phyloP scores from a whole-genome alignment of 2,888 invertebrate genomes.

The Microctonus hyperodae region DNA sequence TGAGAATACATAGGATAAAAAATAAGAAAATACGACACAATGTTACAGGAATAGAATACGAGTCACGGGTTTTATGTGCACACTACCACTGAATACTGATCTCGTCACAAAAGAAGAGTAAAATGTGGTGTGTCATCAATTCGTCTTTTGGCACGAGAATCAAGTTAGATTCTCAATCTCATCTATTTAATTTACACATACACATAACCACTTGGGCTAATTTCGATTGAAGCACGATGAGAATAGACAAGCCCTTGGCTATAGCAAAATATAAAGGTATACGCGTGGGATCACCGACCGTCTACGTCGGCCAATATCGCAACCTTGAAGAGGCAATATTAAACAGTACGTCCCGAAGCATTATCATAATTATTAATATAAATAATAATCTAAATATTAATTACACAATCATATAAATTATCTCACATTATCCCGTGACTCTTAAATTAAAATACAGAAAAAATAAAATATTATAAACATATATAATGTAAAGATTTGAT shows the following conservation, averaged over 20 bases:
- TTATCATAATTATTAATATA: background rate
- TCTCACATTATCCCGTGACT: background rate
- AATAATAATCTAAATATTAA: background rate
- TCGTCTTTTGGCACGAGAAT: background rate
- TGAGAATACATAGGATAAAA: background rate
- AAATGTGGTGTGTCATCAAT: background rate
- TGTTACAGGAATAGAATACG: background rate
- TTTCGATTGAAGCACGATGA: constrained; percentile 24
- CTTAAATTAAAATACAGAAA: background rate
- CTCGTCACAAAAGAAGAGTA: background rate
- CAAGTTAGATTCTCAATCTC: background rate
- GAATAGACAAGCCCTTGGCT: constrained; percentile 27
- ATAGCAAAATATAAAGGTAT: constrained; percentile 14
- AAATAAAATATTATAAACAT: background rate
- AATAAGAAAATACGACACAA: background rate
- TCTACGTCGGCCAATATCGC: constrained; percentile 21
- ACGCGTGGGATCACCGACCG: constrained; percentile 34
- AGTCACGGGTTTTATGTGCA: background rate
- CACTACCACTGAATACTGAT: no score
- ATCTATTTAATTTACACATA: background rate
- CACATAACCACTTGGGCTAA: constrained; percentile 22
- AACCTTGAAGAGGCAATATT: constrained; percentile 30
- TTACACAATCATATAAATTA: background rate
- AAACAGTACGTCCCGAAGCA: background rate
- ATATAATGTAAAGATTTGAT: background rate